Base-by-base conservation (phyloP, 2,797 vertebrate species). In the Cyclopterus lumpus region DNA sequence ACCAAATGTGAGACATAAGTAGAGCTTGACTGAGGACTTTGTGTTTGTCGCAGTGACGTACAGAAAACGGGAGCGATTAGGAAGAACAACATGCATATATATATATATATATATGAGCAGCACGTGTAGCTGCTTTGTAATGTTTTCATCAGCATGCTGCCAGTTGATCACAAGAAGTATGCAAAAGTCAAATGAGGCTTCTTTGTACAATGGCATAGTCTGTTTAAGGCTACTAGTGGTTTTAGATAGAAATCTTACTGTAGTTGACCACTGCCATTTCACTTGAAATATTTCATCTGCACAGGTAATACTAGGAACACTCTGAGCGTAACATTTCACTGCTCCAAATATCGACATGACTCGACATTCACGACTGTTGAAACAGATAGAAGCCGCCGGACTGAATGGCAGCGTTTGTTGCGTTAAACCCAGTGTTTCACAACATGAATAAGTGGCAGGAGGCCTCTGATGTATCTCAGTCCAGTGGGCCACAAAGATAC, bases 221-320 rank as follows among this genome's bases (percentile, higher is more conserved):
- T n/a, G 49, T 64, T 84, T 81, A 91, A 91, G 90, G 89, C 90
- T 85, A 70, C 77, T 26, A 49, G 81, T 88, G 87, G 75, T 65
- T 82, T 48, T 60, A 44, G 73, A 88, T 58, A 49, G 30, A 84
- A 71, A 66, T 60, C 49, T 49, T 63, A 71, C 68, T 75, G 80
- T 55, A 67, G 44, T 24, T 48, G 38, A 81, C 62, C 64, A 51
- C 49, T 62, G 32, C 67, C 62, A 54, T 72, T 78, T 79, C 38
- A 71, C 30, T 32, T 24, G 5, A 24, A 49, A 22, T 26, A 36
- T 54, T 76, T 15, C 67, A 62, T 71, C 70, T 70, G 65, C 74
- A 82, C 69, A 53, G 42, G 51, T 60, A 71, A 73, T 72, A 82
- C 53, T 34, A 30, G 16, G 42, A 81, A 71, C 65, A 48, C 20